Base-by-base conservation (phyloP, 2,797 vertebrate species). In the Thaleichthys pacificus region DNA sequence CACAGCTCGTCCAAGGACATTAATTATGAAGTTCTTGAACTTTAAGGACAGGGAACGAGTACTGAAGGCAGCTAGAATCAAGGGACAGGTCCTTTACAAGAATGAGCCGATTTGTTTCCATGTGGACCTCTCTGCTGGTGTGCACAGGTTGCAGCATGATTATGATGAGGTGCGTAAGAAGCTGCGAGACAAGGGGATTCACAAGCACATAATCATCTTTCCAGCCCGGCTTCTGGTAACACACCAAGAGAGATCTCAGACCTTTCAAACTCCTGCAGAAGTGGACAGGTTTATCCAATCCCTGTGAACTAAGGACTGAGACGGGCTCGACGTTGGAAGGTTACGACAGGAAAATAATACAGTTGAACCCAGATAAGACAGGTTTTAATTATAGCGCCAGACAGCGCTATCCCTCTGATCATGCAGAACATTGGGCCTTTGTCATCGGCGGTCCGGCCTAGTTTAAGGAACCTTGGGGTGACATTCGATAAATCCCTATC, bases 21-120 rank as follows among this genome's bases (percentile, higher is more conserved):
- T 71, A 6, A 64, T 71, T 11, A 28, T 63, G 60, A 71, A 71
- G 26, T 71, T 71, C 22, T 54, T 71, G 60, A 71, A 71, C 22
- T 63, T 71, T 51, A 64, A 30, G 26, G 61, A 71, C 69, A 62
- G 51, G 42, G 61, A 64, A 60, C 9, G 28, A 17, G 38, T 66
- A n/a, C 8, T 47, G 38, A 68, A 24, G 5, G 35, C 66, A 22
- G 66, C 58, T 15, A 58, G 38, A 63, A 51, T 11, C 22, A 71
- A 71, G 32, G 57, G 38, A n/a, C 66, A 51, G n/a, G 7, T 61
- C 14, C 26, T 64, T 4, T 63, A 54, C 28, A 12, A 76, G 7
- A 56, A 76, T 32, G 17, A 76, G 11, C n/a, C 71, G 54, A 57
- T 76, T 32, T 4, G 28, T 4, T 76, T 71, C 38, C 22, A 70